Evolutionary conservation across 2,797 vertebrate genomes (phyloP).

Genomic region (Channa striata): DNA sequence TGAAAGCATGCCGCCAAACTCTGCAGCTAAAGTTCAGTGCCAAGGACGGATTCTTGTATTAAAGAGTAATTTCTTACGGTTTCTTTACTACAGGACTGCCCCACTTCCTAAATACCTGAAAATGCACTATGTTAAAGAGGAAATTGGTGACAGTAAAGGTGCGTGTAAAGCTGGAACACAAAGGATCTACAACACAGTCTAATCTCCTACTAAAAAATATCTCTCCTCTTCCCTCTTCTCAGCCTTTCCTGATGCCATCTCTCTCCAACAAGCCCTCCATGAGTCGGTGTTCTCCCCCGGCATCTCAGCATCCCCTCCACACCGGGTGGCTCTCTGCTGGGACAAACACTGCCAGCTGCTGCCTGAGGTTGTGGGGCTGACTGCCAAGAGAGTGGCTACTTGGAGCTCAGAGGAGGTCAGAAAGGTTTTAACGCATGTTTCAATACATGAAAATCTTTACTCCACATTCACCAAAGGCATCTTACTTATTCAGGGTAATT

Average conservation of each 20-base stretch:
- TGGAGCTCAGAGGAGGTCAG: slow-evolving; percentile 93
- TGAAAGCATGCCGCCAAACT: background rate
- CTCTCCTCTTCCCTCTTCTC: slow-evolving; percentile 5
- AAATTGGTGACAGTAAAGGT: slow-evolving; percentile 86
- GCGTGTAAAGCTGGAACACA: background rate
- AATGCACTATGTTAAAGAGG: slow-evolving; percentile 89
- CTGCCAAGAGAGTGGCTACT: slow-evolving; percentile 90
- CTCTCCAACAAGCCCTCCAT: slow-evolving; percentile 92
- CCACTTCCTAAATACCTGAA: slow-evolving; percentile 88
- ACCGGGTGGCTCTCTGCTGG: slow-evolving; percentile 89
- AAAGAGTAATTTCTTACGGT: slow-evolving; percentile 1
- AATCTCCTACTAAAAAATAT: slow-evolving; percentile 9
- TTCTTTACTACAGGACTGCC: slow-evolving; percentile 77
- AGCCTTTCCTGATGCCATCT: slow-evolving; percentile 78
- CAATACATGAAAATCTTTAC: slow-evolving; percentile 46
- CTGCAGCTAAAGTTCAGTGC: slow-evolving; percentile 16
- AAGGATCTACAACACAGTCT: background rate
- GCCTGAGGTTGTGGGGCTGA: slow-evolving; percentile 92
- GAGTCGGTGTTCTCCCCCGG: slow-evolving; percentile 93
- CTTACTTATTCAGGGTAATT: slow-evolving; percentile 37
- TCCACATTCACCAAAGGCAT: slow-evolving; percentile 47
- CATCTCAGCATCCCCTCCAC: slow-evolving; percentile 83
- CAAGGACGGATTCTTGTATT: slow-evolving; percentile 5
- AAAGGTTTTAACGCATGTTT: slow-evolving; percentile 36
- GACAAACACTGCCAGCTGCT: slow-evolving; percentile 94